Base-by-base conservation (phyloP, 2,113 vertebrate species). In the Micromys minutus region DNA sequence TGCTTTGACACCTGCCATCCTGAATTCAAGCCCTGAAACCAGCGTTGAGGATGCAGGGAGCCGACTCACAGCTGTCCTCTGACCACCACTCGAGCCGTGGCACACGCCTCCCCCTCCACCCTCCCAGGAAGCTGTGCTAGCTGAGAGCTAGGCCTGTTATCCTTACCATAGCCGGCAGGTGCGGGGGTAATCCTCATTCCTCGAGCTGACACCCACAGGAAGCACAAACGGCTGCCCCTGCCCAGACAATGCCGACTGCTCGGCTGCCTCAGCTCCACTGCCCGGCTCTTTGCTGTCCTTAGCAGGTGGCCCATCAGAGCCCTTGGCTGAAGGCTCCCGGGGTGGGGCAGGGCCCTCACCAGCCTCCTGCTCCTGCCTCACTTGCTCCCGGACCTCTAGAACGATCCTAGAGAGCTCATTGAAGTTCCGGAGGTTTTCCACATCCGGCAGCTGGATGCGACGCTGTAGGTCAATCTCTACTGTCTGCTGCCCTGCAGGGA, bases 401-500 rank as follows among this genome's bases (percentile, higher is more conserved):
- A 99, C 99, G 0, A 99, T 95, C 0, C 98, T 99, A 0, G 99
- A 99, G 0, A 99, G 98, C 98, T 99, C 99, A 0, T 99, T 99
- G 91, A 99, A 99, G 94, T 98, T 99, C 0, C 96, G 98, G 93
- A 99, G 99, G 89, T 98, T 98, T 97, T 99, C 99, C 0, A 99
- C 59, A 9, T 99, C 99, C 0, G 99, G 99, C 4, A 99, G 98
- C 93, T 98, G 98, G 93, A 99, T 98, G 0, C 99, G 99, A 9
- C 98, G 98, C 0, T 95, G 98, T 96, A 99, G 98, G 98, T 99
- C 99, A 0, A 99, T 98, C 93, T 99, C 99, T 83, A 99, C 98
- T 0, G 99, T 99, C 97, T 99, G 99, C 96, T 99, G 99, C 12
- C 99, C 99, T 0, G 99, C 99, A 26, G 99, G 99, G 96, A 99